phyloP scores from a whole-genome alignment of 2,888 invertebrate species.

The Bellardia bayeri region DNA sequence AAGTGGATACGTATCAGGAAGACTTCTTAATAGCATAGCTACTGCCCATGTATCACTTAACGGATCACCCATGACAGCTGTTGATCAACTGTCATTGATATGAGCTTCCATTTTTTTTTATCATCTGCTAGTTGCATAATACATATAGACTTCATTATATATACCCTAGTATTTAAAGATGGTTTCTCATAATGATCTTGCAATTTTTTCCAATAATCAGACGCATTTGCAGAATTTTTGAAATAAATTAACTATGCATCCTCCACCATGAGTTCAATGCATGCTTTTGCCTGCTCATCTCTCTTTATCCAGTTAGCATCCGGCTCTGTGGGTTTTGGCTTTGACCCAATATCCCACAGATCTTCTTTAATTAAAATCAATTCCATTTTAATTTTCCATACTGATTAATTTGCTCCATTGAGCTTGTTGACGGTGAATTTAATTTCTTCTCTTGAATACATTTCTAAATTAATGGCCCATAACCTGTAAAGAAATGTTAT shows the following conservation, averaged over 20 bases:
- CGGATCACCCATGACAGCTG: conserved; percentile 36
- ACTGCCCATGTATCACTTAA: conserved; percentile 36
- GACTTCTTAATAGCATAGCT: conserved; percentile 36
- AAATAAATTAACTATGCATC: not conserved
- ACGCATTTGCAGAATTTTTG: conserved; percentile 4
- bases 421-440: too few species aligned
- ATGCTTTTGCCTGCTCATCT: too few species aligned
- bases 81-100: conserved; percentile 29
- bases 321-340: too few species aligned
- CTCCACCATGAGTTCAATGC: too few species aligned
- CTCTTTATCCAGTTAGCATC: too few species aligned
- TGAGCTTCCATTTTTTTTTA: conserved; percentile 38
- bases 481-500: too few species aligned
- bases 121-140: conserved; percentile 29
- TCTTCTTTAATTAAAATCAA: too few species aligned
- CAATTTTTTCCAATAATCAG: conserved; percentile 29
- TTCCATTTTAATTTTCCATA: too few species aligned
- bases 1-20: conserved; percentile 28
- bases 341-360: too few species aligned
- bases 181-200: conserved; percentile 32
- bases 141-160: conserved; percentile 37
- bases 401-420: too few species aligned
- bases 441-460: too few species aligned
- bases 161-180: conserved; percentile 28
- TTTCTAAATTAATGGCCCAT: too few species aligned